phyloP scores from a whole-genome alignment of 2,888 invertebrate genomes.

The Tenthredo scrophulariae region DNA sequence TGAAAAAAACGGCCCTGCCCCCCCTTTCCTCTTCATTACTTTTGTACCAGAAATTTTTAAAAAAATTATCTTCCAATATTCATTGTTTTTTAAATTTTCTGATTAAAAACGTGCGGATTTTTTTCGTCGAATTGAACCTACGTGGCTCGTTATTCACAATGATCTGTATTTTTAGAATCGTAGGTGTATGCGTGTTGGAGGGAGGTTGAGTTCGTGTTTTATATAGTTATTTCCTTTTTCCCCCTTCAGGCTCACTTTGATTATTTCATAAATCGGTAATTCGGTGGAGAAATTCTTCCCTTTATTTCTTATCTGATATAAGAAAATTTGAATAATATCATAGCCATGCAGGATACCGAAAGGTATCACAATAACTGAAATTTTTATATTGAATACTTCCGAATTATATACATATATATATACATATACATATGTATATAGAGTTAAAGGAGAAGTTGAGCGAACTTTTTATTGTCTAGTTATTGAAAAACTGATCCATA shows the following conservation, averaged over 20 bases:
- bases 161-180: neutral
- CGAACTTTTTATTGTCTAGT: conserved; percentile 20
- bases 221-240: neutral
- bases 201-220: neutral
- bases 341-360: neutral
- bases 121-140: neutral
- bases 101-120: neutral
- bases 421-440: neutral
- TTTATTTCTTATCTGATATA: neutral
- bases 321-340: conserved; percentile 27
- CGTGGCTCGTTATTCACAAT: neutral
- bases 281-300: neutral
- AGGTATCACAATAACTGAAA: neutral
- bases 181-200: neutral
- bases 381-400: neutral
- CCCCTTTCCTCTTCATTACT: neutral
- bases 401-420: neutral
- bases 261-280: neutral
- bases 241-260: neutral
- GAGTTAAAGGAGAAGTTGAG: neutral
- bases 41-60: neutral
- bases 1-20: neutral
- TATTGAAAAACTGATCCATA: neutral
- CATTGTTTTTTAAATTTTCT: neutral
- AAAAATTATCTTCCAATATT: neutral